A percentile compares a stretch with the other conserved stretches of the same genome.
phyloP scores from a whole-genome alignment of 1,140 invertebrate genomes.

The Drosophila novamexicana region DNA sequence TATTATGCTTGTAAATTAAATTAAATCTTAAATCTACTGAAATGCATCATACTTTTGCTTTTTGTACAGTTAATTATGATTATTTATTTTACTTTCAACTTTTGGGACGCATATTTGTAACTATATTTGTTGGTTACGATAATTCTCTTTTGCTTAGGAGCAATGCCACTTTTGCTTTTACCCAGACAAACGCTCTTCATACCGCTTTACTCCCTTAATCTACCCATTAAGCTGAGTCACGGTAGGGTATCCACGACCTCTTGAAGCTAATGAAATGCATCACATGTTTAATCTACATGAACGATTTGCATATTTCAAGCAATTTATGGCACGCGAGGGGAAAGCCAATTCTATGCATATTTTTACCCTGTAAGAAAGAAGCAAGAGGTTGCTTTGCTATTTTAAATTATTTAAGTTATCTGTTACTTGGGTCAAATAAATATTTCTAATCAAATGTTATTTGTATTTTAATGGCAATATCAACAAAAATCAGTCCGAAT shows the following conservation, averaged over 20 bases:
- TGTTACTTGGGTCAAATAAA: too few relatives aligned
- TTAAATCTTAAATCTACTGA: too few relatives aligned
- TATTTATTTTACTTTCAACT: too few relatives aligned
- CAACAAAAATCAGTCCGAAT: too few relatives aligned
- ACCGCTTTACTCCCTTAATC: neutral
- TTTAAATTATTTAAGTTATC: too few relatives aligned
- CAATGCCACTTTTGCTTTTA: too few relatives aligned
- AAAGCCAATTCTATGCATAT: slow-evolving; percentile 51
- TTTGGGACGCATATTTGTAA: too few relatives aligned
- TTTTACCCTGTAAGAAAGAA: slow-evolving; percentile 10
- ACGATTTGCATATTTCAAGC: slow-evolving; percentile 59
- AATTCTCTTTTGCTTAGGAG: neutral
- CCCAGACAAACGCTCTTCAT: neutral
- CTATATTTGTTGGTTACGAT: neutral
- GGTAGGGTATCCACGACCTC: neutral
- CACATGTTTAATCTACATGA: slow-evolving; percentile 40
- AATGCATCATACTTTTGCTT: too few relatives aligned
- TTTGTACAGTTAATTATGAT: too few relatives aligned
- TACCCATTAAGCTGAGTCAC: neutral
- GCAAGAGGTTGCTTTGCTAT: neutral
- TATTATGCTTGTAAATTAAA: too few relatives aligned
- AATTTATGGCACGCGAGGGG: slow-evolving; percentile 51
- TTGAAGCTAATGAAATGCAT: slow-evolving; percentile 60
- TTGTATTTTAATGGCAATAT: too few relatives aligned
- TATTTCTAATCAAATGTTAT: too few relatives aligned